phyloP scores from a whole-genome alignment of 2,113 vertebrate genomes.

The Boleophthalmus pectinirostris region DNA sequence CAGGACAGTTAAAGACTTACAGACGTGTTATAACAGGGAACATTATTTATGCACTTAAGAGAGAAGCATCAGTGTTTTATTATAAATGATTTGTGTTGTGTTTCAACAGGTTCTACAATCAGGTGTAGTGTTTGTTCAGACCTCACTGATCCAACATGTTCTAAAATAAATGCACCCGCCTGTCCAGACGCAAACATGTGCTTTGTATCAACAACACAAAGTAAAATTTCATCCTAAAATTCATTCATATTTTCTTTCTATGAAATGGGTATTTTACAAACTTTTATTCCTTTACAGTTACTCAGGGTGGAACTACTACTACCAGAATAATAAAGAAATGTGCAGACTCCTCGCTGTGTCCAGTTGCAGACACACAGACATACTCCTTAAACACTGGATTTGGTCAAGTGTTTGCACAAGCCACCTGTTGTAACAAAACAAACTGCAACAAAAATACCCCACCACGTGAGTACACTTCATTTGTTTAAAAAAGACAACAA shows the following conservation, averaged over 20 bases:
- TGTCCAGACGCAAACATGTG: not conserved
- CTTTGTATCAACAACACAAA: not conserved
- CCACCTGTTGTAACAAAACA: not conserved
- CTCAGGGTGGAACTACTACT: too few species aligned
- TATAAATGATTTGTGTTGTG: not conserved
- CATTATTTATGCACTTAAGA: too few species aligned
- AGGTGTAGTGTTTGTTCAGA: not conserved
- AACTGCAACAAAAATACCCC: not conserved
- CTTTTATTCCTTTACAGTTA: not conserved
- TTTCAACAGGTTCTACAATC: not conserved
- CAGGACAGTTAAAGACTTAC: too few species aligned
- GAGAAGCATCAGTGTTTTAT: too few species aligned
- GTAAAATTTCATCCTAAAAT: not conserved
- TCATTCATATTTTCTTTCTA: too few species aligned
- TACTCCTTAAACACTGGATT: not conserved
- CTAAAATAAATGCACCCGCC: not conserved
- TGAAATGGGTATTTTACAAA: not conserved
- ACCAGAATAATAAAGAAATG: not conserved
- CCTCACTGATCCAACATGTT: not conserved
- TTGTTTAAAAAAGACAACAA: too few species aligned
- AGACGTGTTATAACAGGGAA: too few species aligned
- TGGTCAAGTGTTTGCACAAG: not conserved
- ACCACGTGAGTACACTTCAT: not conserved
- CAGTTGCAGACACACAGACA: not conserved
- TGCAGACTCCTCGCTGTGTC: not conserved